Base-by-base conservation (phyloP, 2,797 vertebrate species). In the Dermochelys coriacea region DNA sequence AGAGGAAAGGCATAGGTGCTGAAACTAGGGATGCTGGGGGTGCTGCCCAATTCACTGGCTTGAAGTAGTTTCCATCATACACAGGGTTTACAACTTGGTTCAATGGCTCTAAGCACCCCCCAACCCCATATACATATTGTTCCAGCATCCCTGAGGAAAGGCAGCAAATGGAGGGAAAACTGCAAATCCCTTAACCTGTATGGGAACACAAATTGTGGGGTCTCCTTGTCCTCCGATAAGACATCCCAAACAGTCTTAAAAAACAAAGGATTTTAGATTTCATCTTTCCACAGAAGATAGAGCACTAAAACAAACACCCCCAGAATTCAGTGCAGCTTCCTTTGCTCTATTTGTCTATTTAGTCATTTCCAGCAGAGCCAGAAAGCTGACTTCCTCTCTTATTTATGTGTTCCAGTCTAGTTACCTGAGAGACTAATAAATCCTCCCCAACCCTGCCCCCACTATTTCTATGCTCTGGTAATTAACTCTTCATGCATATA, bases 351-450 rank as follows among this genome's bases (percentile, higher is more conserved):
- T 94, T 88, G 78, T 50, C 77, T 92, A 23, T 19, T 2, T 85
- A 80, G 51, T 80, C 41, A 29, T 8, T 93, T 87, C 54, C 68
- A 84, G 27, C 18, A 37, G 8, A 27, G 1, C 2, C 5, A 93
- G 85, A 54, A 85, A 96, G 74, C n/a, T 21, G 61, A 6, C 45
- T 9, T 21, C 2, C 90, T 86, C 71, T 41, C 45, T 86, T 79
- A 27, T 59, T 85, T 47, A 12, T 86, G 7, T 8, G 92, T 93
- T 91, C 55, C 45, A 37, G 25, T 18, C 6, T 80, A 27, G 49
- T 81, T 94, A 82, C 51, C 31, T 83, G 79, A 84, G 74, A 79
- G 57, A 93, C 77, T 88, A 90, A 83, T 91, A 59, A 59, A 91
- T 61, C 31, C 16, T n/a, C 34, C 61, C 34, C 4, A 16, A 19